Conservation (phyloP, 2,797 vertebrate genomes). For the Somateria mollissima region DNA sequence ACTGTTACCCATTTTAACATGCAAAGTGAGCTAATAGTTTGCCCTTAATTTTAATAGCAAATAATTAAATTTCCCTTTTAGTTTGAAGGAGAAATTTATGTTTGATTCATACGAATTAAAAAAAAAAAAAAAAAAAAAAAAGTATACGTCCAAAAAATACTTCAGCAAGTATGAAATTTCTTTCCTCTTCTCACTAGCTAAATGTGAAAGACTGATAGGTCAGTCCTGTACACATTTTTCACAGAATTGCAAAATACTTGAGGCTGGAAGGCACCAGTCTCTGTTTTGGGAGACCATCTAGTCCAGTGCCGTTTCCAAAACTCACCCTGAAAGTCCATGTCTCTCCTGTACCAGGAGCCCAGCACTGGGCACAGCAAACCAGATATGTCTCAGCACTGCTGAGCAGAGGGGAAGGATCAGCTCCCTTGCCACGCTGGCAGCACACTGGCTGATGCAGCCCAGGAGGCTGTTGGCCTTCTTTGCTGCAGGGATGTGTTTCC, state of each 20-base stretch:
- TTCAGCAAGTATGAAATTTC: background rate
- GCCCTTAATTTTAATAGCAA: background rate
- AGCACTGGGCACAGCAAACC: background rate
- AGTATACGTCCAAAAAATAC: background rate
- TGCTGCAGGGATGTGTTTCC: background rate
- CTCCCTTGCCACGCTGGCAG: accelerated
- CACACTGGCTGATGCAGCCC: background rate
- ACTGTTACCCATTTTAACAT: background rate
- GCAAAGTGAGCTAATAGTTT: background rate
- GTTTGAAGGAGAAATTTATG: background rate
- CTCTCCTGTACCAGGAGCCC: background rate
- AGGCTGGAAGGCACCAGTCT: background rate
- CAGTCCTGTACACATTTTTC: background rate
- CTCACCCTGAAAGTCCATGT: accelerated
- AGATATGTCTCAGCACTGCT: background rate
- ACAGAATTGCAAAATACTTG: background rate
- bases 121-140: too few species aligned
- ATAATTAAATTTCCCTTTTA: background rate
- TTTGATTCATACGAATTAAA: background rate
- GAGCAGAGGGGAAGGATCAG: background rate
- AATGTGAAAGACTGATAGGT: background rate
- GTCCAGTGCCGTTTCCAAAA: background rate
- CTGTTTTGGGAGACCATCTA: background rate
- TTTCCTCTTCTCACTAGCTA: background rate
- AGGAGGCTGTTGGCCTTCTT: background rate